Evolutionary conservation across 2,797 vertebrate genomes (phyloP).

Genomic region (Darevskia mixta): DNA sequence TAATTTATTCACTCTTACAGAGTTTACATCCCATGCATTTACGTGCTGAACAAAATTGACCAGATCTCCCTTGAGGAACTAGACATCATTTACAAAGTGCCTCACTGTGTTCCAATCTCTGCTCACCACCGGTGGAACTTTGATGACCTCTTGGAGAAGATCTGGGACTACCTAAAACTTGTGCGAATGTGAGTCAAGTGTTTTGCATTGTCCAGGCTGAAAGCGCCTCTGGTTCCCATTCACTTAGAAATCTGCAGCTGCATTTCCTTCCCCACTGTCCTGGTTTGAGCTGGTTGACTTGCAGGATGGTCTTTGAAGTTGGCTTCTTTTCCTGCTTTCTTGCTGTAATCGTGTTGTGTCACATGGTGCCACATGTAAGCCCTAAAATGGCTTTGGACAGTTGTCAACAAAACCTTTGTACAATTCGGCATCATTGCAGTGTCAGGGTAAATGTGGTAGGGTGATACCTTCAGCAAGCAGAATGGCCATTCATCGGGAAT

Average conservation of each 20-base stretch:
- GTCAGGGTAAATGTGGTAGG: background rate
- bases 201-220: background rate
- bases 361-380: background rate
- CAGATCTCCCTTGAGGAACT: constrained; percentile 99
- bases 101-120: constrained; percentile 97
- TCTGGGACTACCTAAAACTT: constrained; percentile 96
- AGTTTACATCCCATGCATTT: constrained; percentile 98
- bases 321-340: background rate
- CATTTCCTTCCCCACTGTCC: background rate
- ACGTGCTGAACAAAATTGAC: constrained; percentile 98
- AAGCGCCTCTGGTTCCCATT: background rate
- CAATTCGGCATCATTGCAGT: background rate
- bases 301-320: background rate
- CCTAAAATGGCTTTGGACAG: background rate
- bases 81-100: constrained; percentile 98
- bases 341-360: background rate
- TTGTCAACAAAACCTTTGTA: background rate
- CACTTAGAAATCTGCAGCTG: background rate
- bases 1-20: constrained; percentile 73
- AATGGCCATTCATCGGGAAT: background rate
- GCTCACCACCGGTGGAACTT: constrained; percentile 99
- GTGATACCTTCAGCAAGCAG: background rate
- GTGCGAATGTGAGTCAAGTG: constrained; percentile 92
- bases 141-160: constrained; percentile 94
- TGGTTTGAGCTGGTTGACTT: background rate